These are phyloP conservation scores for Megastigmus dorsalis DNA, from an alignment of 2,888 invertebrate species.

Conservation along the genomic window DNA sequence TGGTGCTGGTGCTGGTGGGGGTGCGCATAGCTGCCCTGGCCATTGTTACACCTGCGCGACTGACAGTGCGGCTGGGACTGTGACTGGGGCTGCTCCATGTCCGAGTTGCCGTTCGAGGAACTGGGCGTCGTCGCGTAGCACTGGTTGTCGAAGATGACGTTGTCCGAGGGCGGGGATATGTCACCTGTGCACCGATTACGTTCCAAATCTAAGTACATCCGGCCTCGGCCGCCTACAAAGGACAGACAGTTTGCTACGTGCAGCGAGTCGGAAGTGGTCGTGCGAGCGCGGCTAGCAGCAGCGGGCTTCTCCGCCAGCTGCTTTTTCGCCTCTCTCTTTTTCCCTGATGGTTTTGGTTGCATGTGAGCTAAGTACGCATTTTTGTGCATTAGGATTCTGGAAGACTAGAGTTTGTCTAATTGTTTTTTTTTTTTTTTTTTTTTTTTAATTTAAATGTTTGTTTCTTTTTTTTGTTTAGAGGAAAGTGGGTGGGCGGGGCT, in stretches of 20 bases:
- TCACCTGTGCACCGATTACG: slow-evolving; percentile 75
- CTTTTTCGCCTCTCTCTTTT: slow-evolving; percentile 51
- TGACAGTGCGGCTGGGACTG: slow-evolving; percentile 62
- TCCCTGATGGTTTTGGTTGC: slow-evolving; percentile 52
- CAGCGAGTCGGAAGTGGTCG: slow-evolving; percentile 63
- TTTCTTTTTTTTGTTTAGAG: not conserved
- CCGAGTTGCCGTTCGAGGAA: slow-evolving; percentile 93
- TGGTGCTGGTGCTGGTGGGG: slow-evolving; percentile 35
- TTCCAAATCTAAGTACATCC: slow-evolving; percentile 75
- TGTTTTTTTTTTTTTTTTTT: not conserved
- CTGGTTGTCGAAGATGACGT: slow-evolving; percentile 95
- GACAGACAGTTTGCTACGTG: slow-evolving; percentile 70
- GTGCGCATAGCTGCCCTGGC: too few relatives aligned
- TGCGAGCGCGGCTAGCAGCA: slow-evolving; percentile 40
- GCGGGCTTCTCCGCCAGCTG: slow-evolving; percentile 44
- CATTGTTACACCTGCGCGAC: slow-evolving; percentile 19
- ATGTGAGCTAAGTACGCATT: slow-evolving; percentile 49
- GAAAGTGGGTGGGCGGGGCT: slow-evolving; percentile 32
- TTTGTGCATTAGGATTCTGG: slow-evolving; percentile 47
- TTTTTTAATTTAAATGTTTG: not conserved
- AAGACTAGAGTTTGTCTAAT: not conserved
- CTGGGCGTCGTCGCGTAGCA: slow-evolving; percentile 96
- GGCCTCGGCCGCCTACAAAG: slow-evolving; percentile 71
- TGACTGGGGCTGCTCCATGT: slow-evolving; percentile 83
- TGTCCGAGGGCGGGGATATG: slow-evolving; percentile 92